Evolutionary conservation across 2,797 vertebrate genomes (phyloP).

Genomic region (Myotis daubentonii): DNA sequence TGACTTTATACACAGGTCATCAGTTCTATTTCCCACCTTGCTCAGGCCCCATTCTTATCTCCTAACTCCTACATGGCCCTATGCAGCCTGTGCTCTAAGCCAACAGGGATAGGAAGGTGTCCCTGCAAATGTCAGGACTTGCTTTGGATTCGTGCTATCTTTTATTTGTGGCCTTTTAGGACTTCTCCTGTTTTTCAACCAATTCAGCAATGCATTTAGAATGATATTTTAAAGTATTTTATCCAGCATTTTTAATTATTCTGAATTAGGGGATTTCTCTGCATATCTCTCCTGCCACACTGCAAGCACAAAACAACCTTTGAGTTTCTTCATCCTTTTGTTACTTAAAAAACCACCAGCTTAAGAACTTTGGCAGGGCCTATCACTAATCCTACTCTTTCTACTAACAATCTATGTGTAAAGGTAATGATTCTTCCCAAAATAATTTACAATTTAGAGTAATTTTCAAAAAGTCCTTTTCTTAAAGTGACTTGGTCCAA

Average conservation of each 20-base stretch:
- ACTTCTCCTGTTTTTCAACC: neutral
- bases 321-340: slow-evolving; percentile 12
- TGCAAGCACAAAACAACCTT: neutral
- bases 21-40: neutral
- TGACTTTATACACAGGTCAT: neutral
- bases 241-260: neutral
- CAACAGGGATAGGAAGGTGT: neutral
- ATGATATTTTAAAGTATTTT: neutral
- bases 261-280: neutral
- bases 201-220: neutral
- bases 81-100: neutral
- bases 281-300: neutral
- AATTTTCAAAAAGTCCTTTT: slow-evolving; percentile 6
- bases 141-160: neutral
- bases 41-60: neutral
- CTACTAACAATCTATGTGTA: neutral
- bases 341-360: neutral
- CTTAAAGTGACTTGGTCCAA: neutral
- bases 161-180: neutral
- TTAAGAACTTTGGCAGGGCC: neutral
- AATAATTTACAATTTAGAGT: slow-evolving; percentile 15
- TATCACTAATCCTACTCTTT: slow-evolving; percentile 11
- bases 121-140: neutral
- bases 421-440: neutral
- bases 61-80: neutral